These are phyloP conservation scores for Aythya baeri DNA, from an alignment of 2,113 vertebrate species.

Conservation along the genomic window DNA sequence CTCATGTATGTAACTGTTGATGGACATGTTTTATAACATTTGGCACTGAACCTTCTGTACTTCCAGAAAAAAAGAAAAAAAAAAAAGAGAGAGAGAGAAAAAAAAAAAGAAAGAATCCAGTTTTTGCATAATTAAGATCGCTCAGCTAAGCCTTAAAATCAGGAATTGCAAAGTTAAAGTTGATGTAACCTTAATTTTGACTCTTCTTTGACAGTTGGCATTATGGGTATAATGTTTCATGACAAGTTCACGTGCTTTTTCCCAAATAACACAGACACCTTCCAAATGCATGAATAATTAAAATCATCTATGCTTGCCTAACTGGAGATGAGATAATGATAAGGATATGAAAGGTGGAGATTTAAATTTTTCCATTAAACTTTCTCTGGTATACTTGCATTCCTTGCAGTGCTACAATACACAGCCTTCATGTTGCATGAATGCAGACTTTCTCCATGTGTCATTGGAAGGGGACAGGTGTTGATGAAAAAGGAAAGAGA, in stretches of 20 bases:
- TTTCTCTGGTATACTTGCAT: background rate
- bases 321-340: conserved; percentile 14
- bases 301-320: conserved; percentile 12
- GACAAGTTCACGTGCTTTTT: conserved; percentile 39
- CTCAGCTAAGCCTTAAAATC: conserved; percentile 23
- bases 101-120: background rate
- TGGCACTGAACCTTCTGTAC: conserved; percentile 35
- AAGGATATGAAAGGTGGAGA: conserved; percentile 7
- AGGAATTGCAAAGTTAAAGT: conserved; percentile 18
- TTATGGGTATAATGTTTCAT: conserved; percentile 35
- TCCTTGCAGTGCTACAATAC: background rate
- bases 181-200: conserved; percentile 52
- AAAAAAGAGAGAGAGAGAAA: background rate
- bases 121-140: conserved; percentile 35
- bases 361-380: background rate
- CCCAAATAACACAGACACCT: conserved; percentile 43
- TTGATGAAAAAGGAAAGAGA: background rate
- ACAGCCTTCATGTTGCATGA: background rate
- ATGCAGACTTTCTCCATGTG: background rate
- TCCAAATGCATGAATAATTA: conserved; percentile 40
- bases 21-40: conserved; percentile 57
- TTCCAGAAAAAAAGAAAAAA: background rate
- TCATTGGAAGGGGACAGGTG: background rate
- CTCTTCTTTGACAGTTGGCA: conserved; percentile 23
- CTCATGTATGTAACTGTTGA: conserved; percentile 28